These are phyloP conservation scores for Sepioteuthis lessoniana DNA, from an alignment of 2,888 invertebrate species.

Conservation along the genomic window DNA sequence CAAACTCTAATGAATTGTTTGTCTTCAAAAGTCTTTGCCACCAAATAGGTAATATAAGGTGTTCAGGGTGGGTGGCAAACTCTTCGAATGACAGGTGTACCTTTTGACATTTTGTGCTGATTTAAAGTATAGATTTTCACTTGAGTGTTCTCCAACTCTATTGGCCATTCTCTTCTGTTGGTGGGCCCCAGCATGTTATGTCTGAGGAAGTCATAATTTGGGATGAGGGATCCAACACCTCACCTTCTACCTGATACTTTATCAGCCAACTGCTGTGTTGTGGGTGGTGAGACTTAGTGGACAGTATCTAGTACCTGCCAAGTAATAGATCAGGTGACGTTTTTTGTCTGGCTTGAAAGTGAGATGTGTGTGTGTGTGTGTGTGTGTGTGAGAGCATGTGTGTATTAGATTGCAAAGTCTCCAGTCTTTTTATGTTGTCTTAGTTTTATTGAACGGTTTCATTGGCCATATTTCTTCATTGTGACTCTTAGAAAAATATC, in stretches of 20 bases:
- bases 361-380: background rate
- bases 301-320: constrained; percentile 33
- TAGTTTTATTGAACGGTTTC: background rate
- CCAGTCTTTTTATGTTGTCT: background rate
- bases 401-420: background rate
- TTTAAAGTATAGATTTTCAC: background rate
- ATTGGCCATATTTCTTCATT: background rate
- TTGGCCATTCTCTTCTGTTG: background rate
- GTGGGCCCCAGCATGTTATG: background rate
- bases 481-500: background rate
- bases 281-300: background rate
- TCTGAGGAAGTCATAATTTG: background rate
- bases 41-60: background rate
- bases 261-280: background rate
- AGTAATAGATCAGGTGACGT: constrained; percentile 3
- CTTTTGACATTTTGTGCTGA: background rate
- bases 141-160: background rate
- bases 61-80: background rate
- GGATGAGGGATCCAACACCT: background rate
- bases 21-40: background rate
- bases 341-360: background rate
- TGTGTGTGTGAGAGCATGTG: too few species aligned
- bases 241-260: background rate
- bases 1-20: background rate
- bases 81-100: background rate